Conservation (phyloP, 2,797 vertebrate genomes). For the Macropodus opercularis region DNA sequence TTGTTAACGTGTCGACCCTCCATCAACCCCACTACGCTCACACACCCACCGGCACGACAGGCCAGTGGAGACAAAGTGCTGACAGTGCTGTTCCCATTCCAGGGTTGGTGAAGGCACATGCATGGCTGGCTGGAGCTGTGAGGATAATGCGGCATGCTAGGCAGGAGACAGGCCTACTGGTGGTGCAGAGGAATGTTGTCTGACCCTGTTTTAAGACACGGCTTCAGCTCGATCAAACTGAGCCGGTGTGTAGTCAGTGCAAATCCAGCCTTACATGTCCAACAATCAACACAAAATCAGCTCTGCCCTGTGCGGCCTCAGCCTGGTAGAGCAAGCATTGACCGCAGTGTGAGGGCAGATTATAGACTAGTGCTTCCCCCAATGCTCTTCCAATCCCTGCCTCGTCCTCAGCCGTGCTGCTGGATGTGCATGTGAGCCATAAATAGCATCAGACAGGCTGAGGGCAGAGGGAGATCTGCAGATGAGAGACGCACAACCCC, state of each 20-base stretch:
- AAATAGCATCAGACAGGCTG: slow-evolving; percentile 66
- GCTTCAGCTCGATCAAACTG: slow-evolving; percentile 31
- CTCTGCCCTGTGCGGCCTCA: slow-evolving; percentile 1
- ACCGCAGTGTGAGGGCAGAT: slow-evolving; percentile 43
- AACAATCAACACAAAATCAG: slow-evolving; percentile 20
- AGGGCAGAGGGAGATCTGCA: slow-evolving; percentile 63
- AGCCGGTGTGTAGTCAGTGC: slow-evolving; percentile 4
- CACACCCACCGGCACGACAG: slow-evolving; percentile 29
- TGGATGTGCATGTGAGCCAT: slow-evolving; percentile 62
- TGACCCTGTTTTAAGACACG: slow-evolving; percentile 51
- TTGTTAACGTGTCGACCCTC: slow-evolving; percentile 66
- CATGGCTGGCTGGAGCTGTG: slow-evolving; percentile 75
- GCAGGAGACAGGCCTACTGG: slow-evolving; percentile 61
- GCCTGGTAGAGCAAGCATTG: slow-evolving; percentile 8
- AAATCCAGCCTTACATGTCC: slow-evolving; percentile 32
- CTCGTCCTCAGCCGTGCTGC: slow-evolving; percentile 47
- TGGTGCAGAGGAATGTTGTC: slow-evolving; percentile 72
- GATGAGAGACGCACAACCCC: slow-evolving; percentile 54
- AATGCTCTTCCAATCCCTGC: slow-evolving; percentile 58
- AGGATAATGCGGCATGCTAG: slow-evolving; percentile 71
- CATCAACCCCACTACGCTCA: slow-evolving; percentile 32
- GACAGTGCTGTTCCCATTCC: slow-evolving; percentile 72
- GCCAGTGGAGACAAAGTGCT: slow-evolving; percentile 69
- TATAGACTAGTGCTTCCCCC: slow-evolving; percentile 27
- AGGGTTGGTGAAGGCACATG: slow-evolving; percentile 56